Evolutionary conservation across 92 coral and sea anemone genomes (phyloP), one percentile per base, ranked within the genome.

Genomic region (Parazoanthus atlanticus): DNA sequence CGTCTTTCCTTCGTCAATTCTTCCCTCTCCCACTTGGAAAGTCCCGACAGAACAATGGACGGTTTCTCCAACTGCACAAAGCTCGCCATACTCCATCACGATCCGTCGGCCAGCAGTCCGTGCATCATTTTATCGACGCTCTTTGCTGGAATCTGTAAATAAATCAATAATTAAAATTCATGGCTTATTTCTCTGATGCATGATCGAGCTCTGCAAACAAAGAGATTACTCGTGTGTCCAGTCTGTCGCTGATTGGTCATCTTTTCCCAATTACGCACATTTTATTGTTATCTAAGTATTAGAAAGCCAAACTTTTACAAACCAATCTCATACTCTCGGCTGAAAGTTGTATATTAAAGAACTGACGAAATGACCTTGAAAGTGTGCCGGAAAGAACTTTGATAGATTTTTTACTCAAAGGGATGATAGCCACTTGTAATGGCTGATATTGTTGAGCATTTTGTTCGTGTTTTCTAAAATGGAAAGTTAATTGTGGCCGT

Each of bases 1-100:
- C 97, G 91, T 25, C 99, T 88, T 65, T 91, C 91, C 26, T 82
- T 90, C 25, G 89, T 83, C 21, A 93, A 70, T 47, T 95, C 97
- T 26, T 94, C 97, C 49, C 91, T 83, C 56, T 95, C 98, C 94
- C 96, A 95, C 80, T 92, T 93, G 10, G 98, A 93, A 25, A 95
- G 86, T 3, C 93, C 91, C 26, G 94, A 69, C 38, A 84, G 74
- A 9, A 71, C 64, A 28, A 25, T 72, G 2, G 65, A 0, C 7
- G 78, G 34, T 6, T 70, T 70, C 76, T 84, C 78, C 11, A 76
- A 3, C 67, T 84, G 85, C 38, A 91, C 88, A 61, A 92, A 77
- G 49, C 88, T 74, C 26, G 89, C 89, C 89, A 86, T 86, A 26
- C 33, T 33, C 76, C 89, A 86, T 86, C 65, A 84, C 40, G 17